Evolutionary conservation across 1,140 invertebrate genomes (phyloP).

Genomic region (Aphelenchoides avenae): DNA sequence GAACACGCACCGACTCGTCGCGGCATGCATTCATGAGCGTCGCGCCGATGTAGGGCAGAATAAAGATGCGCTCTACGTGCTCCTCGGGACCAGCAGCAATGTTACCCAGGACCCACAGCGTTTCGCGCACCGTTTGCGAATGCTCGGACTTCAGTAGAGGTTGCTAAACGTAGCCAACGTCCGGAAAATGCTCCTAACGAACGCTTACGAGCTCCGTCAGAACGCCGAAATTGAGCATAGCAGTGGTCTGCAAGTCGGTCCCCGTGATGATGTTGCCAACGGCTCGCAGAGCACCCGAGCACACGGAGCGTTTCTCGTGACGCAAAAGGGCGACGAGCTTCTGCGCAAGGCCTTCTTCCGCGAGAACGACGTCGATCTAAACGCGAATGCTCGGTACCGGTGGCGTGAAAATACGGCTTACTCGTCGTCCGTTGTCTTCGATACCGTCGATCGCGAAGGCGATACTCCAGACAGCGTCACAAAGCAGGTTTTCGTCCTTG

Average conservation of each 20-base stretch:
- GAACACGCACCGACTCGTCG: slow-evolving; percentile 14
- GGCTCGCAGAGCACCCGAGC: slow-evolving; percentile 15
- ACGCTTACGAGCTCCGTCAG: slow-evolving; percentile 9
- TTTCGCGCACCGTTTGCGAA: slow-evolving; percentile 16
- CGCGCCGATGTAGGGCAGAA: slow-evolving; percentile 8
- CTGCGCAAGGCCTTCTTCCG: slow-evolving; percentile 8
- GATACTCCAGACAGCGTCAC: slow-evolving; percentile 24
- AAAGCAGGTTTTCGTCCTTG: slow-evolving; percentile 19
- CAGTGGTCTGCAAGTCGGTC: slow-evolving; percentile 23
- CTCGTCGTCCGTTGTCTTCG: slow-evolving; percentile 15
- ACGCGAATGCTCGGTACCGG: not conserved
- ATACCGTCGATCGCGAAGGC: slow-evolving; percentile 25
- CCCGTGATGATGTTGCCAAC: slow-evolving; percentile 28
- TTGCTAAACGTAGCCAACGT: slow-evolving; percentile 2
- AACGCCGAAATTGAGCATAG: slow-evolving; percentile 19
- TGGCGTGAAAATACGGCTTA: not conserved
- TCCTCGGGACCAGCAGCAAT: slow-evolving; percentile 25
- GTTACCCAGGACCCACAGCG: slow-evolving; percentile 25
- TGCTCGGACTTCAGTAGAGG: slow-evolving; percentile 18
- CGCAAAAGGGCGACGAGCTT: slow-evolving; percentile 15
- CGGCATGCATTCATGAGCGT: slow-evolving; percentile 16
- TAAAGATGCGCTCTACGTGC: slow-evolving; percentile 18
- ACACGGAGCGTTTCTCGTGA: slow-evolving; percentile 13
- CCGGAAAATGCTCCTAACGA: not conserved
- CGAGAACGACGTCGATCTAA: slow-evolving; percentile 19